These are phyloP conservation scores for Eupithecia inturbata DNA, from an alignment of 2,888 invertebrate species.

Conservation along the genomic window DNA sequence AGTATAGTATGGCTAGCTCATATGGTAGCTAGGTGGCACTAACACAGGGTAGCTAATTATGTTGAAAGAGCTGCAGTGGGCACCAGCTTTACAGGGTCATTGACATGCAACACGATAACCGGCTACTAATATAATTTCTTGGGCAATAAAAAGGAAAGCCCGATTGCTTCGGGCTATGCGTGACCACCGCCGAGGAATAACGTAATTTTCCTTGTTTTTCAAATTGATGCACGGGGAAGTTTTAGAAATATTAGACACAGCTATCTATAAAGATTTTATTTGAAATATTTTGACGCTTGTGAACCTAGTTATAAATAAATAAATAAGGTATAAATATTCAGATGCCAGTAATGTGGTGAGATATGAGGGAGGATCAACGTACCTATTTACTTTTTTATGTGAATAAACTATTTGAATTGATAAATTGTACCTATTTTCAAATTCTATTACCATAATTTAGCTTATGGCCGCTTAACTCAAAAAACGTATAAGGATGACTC, in stretches of 20 bases:
- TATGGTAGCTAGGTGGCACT: background rate
- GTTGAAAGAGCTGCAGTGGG: slow-evolving; percentile 8
- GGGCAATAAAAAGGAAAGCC: slow-evolving; percentile 32
- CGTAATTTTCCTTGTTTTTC: slow-evolving; percentile 28
- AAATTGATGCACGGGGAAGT: slow-evolving; percentile 37
- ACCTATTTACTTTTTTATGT: no score
- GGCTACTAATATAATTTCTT: slow-evolving; percentile 33
- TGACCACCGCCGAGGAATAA: slow-evolving; percentile 56
- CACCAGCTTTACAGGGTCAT: slow-evolving; percentile 24
- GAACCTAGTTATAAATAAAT: no score
- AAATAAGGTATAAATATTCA: no score
- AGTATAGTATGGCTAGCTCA: background rate
- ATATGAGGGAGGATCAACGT: no score
- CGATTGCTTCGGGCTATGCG: slow-evolving; percentile 37
- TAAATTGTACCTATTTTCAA: no score
- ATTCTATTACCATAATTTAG: no score
- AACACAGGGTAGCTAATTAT: background rate
- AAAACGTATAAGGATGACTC: no score
- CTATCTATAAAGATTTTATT: background rate
- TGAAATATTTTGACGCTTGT: no score
- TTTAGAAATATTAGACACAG: background rate
- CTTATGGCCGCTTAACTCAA: no score
- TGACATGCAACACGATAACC: slow-evolving; percentile 34
- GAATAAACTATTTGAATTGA: no score
- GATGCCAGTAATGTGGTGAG: no score